These are phyloP conservation scores for Diabrotica balteata DNA, from an alignment of 2,888 invertebrate genomes.

Conservation along the genomic window DNA sequence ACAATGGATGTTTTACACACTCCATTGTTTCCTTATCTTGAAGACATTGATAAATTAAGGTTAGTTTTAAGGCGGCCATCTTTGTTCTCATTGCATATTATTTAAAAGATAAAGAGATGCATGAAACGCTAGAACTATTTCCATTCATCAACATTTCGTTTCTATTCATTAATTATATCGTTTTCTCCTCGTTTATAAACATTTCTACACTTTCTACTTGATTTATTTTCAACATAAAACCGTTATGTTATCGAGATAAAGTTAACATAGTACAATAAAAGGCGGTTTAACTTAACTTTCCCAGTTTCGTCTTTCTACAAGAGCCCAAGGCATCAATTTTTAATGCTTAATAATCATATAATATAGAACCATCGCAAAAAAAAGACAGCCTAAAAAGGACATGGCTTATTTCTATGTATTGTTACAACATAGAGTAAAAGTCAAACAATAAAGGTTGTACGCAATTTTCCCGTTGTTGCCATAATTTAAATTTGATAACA, in stretches of 20 bases:
- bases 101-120: conserved; percentile 51
- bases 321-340: too few species aligned
- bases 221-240: conserved; percentile 14
- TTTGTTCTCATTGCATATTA: conserved; percentile 54
- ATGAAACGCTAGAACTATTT: conserved; percentile 40
- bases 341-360: background rate
- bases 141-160: conserved; percentile 41
- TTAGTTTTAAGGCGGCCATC: conserved; percentile 62
- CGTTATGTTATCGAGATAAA: too few species aligned
- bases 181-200: conserved; percentile 27
- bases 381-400: too few species aligned
- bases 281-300: too few species aligned
- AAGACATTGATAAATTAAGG: conserved; percentile 63
- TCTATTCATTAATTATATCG: conserved; percentile 41
- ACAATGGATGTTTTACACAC: conserved; percentile 62
- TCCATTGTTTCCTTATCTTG: conserved; percentile 63
- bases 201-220: conserved; percentile 27
- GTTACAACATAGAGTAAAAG: too few species aligned
- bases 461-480: too few species aligned
- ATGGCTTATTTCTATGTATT: too few species aligned
- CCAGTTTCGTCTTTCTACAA: too few species aligned
- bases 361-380: conserved; percentile 6
- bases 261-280: too few species aligned
- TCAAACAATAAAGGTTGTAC: too few species aligned
- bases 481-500: too few species aligned